These are phyloP conservation scores for Semibalanus balanoides DNA, from an alignment of 1,140 invertebrate species.

Conservation along the genomic window DNA sequence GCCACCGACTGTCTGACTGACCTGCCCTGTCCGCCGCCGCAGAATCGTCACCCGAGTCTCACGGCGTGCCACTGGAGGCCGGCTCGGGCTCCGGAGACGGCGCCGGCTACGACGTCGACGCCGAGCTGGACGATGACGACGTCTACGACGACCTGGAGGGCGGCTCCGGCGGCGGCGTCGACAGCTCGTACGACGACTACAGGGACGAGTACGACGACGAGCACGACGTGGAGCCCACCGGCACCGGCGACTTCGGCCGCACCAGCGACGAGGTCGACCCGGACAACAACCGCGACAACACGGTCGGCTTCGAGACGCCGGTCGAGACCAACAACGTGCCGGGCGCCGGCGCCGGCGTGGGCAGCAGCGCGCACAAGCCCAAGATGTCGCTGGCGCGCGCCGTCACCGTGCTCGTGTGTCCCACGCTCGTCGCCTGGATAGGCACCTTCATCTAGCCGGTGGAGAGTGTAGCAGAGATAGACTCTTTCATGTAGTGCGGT, in stretches of 20 bases:
- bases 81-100: background rate
- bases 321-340: background rate
- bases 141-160: background rate
- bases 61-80: background rate
- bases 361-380: background rate
- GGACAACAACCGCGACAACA: background rate
- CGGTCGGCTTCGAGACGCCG: background rate
- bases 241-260: background rate
- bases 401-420: background rate
- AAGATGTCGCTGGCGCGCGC: background rate
- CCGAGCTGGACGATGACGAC: background rate
- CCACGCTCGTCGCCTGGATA: background rate
- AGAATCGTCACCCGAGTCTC: background rate
- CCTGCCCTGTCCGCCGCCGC: too few species aligned
- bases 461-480: background rate
- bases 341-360: too few species aligned
- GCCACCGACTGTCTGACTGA: too few species aligned
- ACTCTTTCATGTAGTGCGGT: background rate
- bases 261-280: too few species aligned
- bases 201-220: background rate
- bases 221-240: background rate
- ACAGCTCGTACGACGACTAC: too few species aligned
- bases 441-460: background rate
- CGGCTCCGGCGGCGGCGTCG: background rate
- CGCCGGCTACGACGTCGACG: background rate